These are phyloP conservation scores for Halocynthia roretzi DNA, from an alignment of 23 tunicate species.

Conservation along the genomic window DNA sequence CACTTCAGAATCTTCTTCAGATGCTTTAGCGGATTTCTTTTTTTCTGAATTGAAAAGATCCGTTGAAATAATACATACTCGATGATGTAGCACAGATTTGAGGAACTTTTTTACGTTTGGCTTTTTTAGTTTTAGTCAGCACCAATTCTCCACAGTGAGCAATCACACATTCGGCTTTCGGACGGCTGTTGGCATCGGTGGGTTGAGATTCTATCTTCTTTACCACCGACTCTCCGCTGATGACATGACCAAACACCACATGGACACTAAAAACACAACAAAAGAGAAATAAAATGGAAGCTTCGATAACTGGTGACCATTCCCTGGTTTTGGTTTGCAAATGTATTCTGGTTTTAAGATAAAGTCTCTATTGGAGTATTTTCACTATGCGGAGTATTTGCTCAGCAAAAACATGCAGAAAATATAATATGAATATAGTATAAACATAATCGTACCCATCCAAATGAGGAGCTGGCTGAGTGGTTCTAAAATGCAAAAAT, in stretches of 20 bases:
- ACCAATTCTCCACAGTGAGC: conserved; percentile 96
- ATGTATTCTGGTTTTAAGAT: too few relatives aligned
- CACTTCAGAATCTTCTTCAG: conserved; percentile 15
- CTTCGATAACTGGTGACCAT: neutral
- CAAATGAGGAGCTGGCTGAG: conserved; percentile 92
- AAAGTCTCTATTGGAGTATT: too few relatives aligned
- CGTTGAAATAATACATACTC: too few relatives aligned
- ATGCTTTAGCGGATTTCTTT: conserved; percentile 28
- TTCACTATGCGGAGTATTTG: too few relatives aligned
- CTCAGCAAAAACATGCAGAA: neutral
- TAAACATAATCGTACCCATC: conserved; percentile 64
- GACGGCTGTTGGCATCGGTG: conserved; percentile 78
- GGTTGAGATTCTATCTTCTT: conserved; percentile 78
- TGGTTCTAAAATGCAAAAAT: conserved; percentile 52
- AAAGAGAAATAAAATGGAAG: neutral
- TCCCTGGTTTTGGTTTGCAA: neutral
- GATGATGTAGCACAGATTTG: too few relatives aligned
- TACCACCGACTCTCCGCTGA: conserved; percentile 65
- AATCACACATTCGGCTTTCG: conserved; percentile 72
- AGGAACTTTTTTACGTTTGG: conserved; percentile 13
- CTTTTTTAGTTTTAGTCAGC: conserved; percentile 61
- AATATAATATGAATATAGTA: neutral
- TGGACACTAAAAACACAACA: conserved; percentile 20
- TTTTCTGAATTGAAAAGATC: conserved; percentile 1
- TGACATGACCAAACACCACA: conserved; percentile 95